Conservation (phyloP, 2,113 vertebrate species). For the Dendropsophus ebraccatus region DNA sequence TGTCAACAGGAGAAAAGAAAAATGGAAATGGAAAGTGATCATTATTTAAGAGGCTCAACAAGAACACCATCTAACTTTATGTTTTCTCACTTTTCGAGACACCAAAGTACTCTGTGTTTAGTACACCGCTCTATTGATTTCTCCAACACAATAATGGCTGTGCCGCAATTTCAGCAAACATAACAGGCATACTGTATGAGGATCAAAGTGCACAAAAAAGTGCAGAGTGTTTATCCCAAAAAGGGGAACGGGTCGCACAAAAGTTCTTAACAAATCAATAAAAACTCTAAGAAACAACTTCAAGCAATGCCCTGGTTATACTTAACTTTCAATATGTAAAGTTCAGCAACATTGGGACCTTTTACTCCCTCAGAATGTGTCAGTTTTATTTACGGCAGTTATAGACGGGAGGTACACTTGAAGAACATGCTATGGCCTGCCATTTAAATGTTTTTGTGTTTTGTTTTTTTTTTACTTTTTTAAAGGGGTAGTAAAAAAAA, state of each 20-base stretch:
- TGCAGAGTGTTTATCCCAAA: background rate
- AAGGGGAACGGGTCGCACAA: background rate
- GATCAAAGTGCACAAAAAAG: background rate
- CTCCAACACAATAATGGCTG: background rate
- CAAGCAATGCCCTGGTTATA: too few relatives aligned
- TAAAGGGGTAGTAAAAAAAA: too few relatives aligned
- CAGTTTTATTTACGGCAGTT: too few relatives aligned
- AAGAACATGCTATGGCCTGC: too few relatives aligned
- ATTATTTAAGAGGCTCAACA: slow-evolving; percentile 12
- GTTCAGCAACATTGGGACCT: too few relatives aligned
- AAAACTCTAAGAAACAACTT: too few relatives aligned
- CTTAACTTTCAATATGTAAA: too few relatives aligned
- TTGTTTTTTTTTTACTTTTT: too few relatives aligned
- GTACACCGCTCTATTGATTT: slow-evolving; percentile 10
- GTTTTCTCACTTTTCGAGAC: background rate
- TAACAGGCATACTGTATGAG: background rate
- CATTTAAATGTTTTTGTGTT: too few relatives aligned
- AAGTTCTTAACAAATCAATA: too few relatives aligned
- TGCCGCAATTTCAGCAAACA: background rate
- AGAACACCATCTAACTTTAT: slow-evolving; percentile 12
- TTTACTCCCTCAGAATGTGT: too few relatives aligned
- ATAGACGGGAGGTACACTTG: too few relatives aligned
- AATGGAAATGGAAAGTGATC: slow-evolving; percentile 18
- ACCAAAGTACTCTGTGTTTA: background rate
- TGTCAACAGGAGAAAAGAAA: slow-evolving; percentile 32